Percentiles rank a stretch among this genome's conserved stretches.
These are phyloP conservation scores for Umimayanthus chanpuru DNA, from an alignment of 92 coral and sea anemone species.

Conservation along the genomic window DNA sequence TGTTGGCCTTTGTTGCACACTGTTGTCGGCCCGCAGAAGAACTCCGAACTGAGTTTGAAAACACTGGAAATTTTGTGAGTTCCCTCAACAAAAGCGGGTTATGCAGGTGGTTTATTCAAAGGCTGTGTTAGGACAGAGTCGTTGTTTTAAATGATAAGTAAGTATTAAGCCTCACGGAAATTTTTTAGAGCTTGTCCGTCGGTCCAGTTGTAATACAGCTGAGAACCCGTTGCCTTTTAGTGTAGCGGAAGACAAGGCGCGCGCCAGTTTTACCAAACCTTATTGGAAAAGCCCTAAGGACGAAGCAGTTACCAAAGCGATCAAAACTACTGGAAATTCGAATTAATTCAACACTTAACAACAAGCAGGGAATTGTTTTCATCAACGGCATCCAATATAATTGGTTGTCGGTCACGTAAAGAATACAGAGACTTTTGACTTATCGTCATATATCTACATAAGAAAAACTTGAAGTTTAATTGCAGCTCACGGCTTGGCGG, in stretches of 20 bases:
- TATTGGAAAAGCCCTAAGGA: neutral
- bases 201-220: neutral
- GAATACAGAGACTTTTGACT: neutral
- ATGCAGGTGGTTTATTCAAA: neutral
- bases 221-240: neutral
- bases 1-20: too few species aligned
- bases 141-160: too few species aligned
- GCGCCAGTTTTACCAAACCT: neutral
- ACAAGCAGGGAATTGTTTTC: neutral
- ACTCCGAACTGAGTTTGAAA: neutral
- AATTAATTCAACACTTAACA: neutral
- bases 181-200: neutral
- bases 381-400: constrained; percentile 13
- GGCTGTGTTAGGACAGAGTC: neutral
- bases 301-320: constrained; percentile 1
- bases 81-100: neutral
- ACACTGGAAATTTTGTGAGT: neutral
- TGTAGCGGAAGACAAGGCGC: neutral
- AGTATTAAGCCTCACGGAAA: neutral
- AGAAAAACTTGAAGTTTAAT: neutral
- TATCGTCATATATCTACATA: neutral
- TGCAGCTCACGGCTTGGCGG: neutral
- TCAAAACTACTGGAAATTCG: neutral
- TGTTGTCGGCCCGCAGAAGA: neutral
- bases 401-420: neutral